Evolutionary conservation across 2,888 invertebrate species (phyloP), one percentile per base, ranked within the genome.

Genomic region (Drosophila colorata): DNA sequence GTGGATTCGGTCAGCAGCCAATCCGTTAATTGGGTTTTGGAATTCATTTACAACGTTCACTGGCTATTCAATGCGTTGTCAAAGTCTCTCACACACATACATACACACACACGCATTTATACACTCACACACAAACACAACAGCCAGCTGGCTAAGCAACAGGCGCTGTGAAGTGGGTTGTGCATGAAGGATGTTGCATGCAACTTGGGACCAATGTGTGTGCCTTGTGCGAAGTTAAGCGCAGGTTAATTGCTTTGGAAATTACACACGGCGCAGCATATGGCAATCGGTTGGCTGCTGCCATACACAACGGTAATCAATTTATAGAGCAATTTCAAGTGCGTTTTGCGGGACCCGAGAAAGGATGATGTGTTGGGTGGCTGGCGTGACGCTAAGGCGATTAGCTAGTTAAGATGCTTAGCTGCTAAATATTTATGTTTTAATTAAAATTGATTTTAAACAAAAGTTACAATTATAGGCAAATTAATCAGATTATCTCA

Each of bases 231-330:
- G 23, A 13, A 49, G 59, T 65, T 56, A 69, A 67, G 63, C 67
- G 72, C 63, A 70, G 78, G 76, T 76, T 88, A 85, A 85, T 85
- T 85, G 88, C 87, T 83, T 86, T 85, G 76, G 74, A 85, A 84
- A 88, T 85, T 83, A 78, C 87, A 80, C 69, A 74, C 68, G 66
- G 57, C 61, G 40, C 49, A 61, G 51, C 69, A 65, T 69, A 76
- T 80, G 78, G 66, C 68, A 69, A 67, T 52, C 58, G 56, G 35
- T 14, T 43, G 25, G 40, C 20, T 47, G 37, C 18, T 40, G 35
- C 51, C 56, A 58, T 65, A 48, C 59, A 48, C 59, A 65, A 59
- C 60, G 84, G 59, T 83, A 86, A 88, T 86, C 83, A 66, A 74
- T 69, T 88, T 84, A 87, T 63, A 68, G 60, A 68, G 70, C 86